Conservation (phyloP, 2,888 invertebrate genomes). For the Chironomus tentans region DNA sequence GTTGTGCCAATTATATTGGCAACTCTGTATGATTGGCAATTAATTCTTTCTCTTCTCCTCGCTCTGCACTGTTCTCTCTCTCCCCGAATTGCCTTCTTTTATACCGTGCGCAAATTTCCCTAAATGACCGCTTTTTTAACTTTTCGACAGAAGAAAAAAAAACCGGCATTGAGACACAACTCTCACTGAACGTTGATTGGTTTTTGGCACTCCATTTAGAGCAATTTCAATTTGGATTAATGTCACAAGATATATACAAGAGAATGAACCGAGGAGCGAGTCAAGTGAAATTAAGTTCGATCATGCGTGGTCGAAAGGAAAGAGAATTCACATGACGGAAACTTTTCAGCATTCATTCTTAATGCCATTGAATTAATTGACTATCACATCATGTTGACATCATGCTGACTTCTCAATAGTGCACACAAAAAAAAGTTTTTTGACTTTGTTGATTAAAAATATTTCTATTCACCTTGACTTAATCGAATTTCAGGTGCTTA, state of each 20-base stretch:
- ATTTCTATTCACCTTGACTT: too few relatives aligned
- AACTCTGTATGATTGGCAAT: constrained; percentile 24
- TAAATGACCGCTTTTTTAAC: neutral
- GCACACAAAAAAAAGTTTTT: neutral
- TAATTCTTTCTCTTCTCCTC: constrained; percentile 8
- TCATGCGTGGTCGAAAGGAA: neutral
- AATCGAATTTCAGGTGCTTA: too few relatives aligned
- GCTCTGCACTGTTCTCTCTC: neutral
- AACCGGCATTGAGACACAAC: neutral
- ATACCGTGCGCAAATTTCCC: constrained; percentile 1
- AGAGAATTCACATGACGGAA: neutral
- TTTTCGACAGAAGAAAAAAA: neutral
- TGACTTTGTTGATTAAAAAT: too few relatives aligned
- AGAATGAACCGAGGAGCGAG: neutral
- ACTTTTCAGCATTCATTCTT: too few relatives aligned
- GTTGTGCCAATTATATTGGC: constrained; percentile 19
- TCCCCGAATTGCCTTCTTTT: neutral
- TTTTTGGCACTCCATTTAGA: constrained; percentile 15
- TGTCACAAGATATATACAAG: constrained; percentile 5
- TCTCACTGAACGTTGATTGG: constrained; percentile 15
- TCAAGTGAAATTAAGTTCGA: neutral
- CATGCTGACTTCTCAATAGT: neutral
- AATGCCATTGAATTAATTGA: neutral
- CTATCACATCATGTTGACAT: neutral
- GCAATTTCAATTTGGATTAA: constrained; percentile 19